Conservation (phyloP, 2,113 vertebrate genomes). For the Nycticorax nycticorax region DNA sequence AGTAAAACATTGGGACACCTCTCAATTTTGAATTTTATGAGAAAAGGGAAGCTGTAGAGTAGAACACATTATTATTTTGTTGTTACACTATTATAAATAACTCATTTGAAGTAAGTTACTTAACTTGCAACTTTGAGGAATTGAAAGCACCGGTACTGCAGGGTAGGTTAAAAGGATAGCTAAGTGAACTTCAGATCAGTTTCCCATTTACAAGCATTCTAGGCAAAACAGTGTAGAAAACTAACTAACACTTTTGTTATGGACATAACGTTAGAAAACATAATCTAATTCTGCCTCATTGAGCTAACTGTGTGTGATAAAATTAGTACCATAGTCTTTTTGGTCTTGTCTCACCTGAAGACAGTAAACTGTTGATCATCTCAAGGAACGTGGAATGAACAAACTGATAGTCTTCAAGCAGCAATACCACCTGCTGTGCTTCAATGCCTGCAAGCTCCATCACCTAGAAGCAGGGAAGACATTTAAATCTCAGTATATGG, state of each 20-base stretch:
- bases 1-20: background rate
- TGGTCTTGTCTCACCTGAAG: slow-evolving; percentile 85
- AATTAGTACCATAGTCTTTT: background rate
- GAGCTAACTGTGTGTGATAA: background rate
- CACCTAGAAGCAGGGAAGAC: slow-evolving; percentile 74
- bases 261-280: background rate
- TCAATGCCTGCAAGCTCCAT: slow-evolving; percentile 92
- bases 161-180: background rate
- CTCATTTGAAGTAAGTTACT: background rate
- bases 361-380: slow-evolving; percentile 96
- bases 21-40: background rate
- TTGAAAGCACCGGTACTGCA: background rate
- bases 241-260: background rate
- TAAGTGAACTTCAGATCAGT: background rate
- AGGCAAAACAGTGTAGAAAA: background rate
- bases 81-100: background rate
- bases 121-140: background rate
- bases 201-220: background rate
- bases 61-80: background rate
- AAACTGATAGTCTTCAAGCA: slow-evolving; percentile 95
- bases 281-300: background rate
- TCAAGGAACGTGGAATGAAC: slow-evolving; percentile 89
- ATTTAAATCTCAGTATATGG: background rate
- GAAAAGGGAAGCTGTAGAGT: background rate
- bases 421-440: slow-evolving; percentile 88